These are phyloP conservation scores for Camponotus vicinus DNA, from an alignment of 1,140 invertebrate species.

Conservation along the genomic window DNA sequence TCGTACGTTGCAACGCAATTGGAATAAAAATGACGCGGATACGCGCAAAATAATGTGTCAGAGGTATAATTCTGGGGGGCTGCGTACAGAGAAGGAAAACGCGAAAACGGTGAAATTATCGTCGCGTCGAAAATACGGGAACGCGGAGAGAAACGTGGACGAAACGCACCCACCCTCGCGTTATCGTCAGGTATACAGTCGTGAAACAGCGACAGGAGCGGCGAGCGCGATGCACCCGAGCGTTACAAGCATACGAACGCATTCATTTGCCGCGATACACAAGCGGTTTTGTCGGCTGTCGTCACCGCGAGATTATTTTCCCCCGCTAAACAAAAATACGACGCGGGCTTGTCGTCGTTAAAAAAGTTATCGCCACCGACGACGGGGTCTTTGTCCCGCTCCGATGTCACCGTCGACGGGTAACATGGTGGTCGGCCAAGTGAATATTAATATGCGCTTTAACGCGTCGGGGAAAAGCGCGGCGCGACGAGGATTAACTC, in stretches of 20 bases:
- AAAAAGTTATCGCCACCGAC: slow-evolving; percentile 68
- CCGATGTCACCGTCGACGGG: slow-evolving; percentile 23
- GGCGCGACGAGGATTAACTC: slow-evolving; percentile 53
- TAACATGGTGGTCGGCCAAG: slow-evolving; percentile 45
- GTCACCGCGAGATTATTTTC: slow-evolving; percentile 56
- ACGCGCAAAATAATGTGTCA: slow-evolving; percentile 19
- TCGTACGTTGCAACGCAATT: slow-evolving; percentile 16
- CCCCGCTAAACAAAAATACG: slow-evolving; percentile 69
- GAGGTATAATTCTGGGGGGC: slow-evolving; percentile 1
- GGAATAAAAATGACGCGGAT: slow-evolving; percentile 30
- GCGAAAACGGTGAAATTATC: slow-evolving; percentile 59
- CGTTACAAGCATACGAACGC: slow-evolving; percentile 65
- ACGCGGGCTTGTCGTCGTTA: slow-evolving; percentile 73
- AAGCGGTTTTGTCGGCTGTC: slow-evolving; percentile 56
- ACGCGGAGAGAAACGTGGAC: slow-evolving; percentile 50
- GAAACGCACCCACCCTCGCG: neutral
- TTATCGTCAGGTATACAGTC: slow-evolving; percentile 48
- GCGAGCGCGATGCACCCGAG: slow-evolving; percentile 39
- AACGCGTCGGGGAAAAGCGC: slow-evolving; percentile 48
- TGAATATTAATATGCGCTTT: slow-evolving; percentile 72
- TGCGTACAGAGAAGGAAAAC: neutral
- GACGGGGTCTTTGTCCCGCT: slow-evolving; percentile 25
- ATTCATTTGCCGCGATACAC: slow-evolving; percentile 59
- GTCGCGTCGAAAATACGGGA: slow-evolving; percentile 56
- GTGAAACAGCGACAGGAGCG: neutral